Evolutionary conservation across 2,797 vertebrate genomes (phyloP), one percentile per base, ranked within the genome.

Genomic region (Lophius americanus): DNA sequence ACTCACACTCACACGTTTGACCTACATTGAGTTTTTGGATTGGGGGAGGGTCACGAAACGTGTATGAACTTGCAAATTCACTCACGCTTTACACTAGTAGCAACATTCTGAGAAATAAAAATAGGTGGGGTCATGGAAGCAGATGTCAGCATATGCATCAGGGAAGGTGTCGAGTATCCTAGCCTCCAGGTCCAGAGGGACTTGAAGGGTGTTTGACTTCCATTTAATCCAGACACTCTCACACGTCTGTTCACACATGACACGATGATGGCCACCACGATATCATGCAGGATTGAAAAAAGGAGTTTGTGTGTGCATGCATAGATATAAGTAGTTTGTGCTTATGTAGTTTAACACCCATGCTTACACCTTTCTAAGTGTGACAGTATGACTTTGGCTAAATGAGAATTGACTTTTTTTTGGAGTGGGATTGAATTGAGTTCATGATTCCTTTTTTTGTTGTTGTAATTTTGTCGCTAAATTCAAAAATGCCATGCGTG

Each of bases 121-220:
- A 75, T 73, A 75, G 78, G 79, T 82, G 70, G 64, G 71, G 66
- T 76, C 51, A 75, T 63, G 71, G 73, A 62, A 84, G 77, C 85
- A 85, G 74, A 85, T 88, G 81, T 83, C 70, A 41, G 36, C 61
- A 38, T 8, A 9, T 60, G 50, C 54, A 75, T 79, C 50, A 63
- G 68, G 42, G 48, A 48, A 55, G 64, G 72, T 51, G 44, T 61
- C 58, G 44, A 68, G 79, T 55, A 51, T 73, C 72, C 51, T 13
- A 23, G 62, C 52, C 62, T 59, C 73, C 59, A 77, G 55, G 65
- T 59, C 75, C 43, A 47, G 32, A 56, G 70, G 65, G 64, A 64
- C 63, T 74, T 64, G 51, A 60, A 33, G 68, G 75, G 67, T 43
- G 75, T 60, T 64, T 55, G 61, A 55, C 55, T 77, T 80, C 23